phyloP scores from a whole-genome alignment of 2,888 invertebrate genomes.

The Pardosa pseudoannulata region DNA sequence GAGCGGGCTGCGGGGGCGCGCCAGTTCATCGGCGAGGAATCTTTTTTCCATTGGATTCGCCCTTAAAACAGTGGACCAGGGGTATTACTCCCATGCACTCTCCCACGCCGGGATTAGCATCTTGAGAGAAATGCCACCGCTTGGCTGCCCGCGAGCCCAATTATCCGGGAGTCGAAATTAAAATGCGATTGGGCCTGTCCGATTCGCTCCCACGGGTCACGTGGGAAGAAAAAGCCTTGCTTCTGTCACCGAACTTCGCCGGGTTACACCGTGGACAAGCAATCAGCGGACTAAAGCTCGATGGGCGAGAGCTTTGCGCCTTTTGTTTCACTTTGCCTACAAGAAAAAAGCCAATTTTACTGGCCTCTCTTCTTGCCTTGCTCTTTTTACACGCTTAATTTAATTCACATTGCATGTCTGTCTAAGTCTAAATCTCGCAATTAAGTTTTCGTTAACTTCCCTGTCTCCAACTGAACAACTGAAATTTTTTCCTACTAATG shows the following conservation, averaged over 20 bases:
- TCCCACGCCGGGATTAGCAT: constrained; percentile 15
- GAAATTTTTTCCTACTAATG: too few species aligned
- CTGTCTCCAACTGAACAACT: too few species aligned
- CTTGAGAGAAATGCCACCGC: constrained; percentile 33
- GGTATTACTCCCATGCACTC: constrained; percentile 17
- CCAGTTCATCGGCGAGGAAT: not conserved
- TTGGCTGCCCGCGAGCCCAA: constrained; percentile 57
- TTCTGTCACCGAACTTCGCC: constrained; percentile 21
- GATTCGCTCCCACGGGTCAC: constrained; percentile 49
- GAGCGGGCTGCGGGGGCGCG: not conserved
- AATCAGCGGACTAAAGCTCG: too few species aligned
- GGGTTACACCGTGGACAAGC: not conserved
- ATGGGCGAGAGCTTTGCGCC: too few species aligned
- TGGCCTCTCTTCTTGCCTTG: too few species aligned
- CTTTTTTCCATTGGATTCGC: not conserved
- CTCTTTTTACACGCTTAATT: too few species aligned
- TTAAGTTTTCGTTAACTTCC: too few species aligned
- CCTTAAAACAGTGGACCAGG: not conserved
- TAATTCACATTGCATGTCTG: too few species aligned
- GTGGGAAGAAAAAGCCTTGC: constrained; percentile 35
- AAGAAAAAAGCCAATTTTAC: too few species aligned
- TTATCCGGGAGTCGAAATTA: constrained; percentile 46
- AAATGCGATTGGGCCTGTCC: constrained; percentile 26
- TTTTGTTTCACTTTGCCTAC: too few species aligned
- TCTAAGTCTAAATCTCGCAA: too few species aligned